phyloP scores from a whole-genome alignment of 2,888 invertebrate species.

The Acronicta aceris region DNA sequence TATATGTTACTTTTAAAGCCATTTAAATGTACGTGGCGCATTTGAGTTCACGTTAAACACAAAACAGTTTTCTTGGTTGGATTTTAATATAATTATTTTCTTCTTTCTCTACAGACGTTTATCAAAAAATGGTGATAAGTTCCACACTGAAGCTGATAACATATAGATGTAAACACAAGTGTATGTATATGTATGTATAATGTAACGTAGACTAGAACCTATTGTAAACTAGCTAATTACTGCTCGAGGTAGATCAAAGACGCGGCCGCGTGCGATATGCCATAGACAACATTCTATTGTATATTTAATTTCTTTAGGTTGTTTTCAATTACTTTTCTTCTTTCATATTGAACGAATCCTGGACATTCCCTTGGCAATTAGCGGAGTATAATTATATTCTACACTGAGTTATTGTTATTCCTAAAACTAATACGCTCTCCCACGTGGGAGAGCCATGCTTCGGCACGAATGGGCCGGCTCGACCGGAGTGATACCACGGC shows the following conservation, averaged over 20 bases:
- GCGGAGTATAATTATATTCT: no score
- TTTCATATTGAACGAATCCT: not conserved
- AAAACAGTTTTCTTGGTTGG: no score
- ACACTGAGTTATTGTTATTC: no score
- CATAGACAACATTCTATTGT: conserved; percentile 2
- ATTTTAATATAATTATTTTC: conserved; percentile 3
- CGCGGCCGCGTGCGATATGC: conserved; percentile 16
- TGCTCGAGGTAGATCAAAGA: conserved; percentile 65
- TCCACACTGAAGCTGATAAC: conserved; percentile 66
- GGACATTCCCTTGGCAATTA: no score
- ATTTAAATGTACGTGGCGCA: no score
- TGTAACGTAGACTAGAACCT: conserved; percentile 65
- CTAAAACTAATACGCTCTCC: no score
- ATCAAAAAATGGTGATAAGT: conserved; percentile 69
- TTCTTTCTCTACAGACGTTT: conserved; percentile 42
- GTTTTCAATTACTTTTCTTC: not conserved
- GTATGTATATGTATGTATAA: conserved; percentile 79
- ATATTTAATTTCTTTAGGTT: conserved; percentile 5
- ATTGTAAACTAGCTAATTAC: conserved; percentile 65
- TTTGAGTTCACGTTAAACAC: no score
- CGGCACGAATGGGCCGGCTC: no score
- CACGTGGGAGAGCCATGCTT: no score
- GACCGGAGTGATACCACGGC: no score
- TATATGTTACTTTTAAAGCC: no score
- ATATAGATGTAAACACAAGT: conserved; percentile 68